phyloP scores from a whole-genome alignment of 35 echinoderm and acorn worm genomes.

The Lytechinus pictus region DNA sequence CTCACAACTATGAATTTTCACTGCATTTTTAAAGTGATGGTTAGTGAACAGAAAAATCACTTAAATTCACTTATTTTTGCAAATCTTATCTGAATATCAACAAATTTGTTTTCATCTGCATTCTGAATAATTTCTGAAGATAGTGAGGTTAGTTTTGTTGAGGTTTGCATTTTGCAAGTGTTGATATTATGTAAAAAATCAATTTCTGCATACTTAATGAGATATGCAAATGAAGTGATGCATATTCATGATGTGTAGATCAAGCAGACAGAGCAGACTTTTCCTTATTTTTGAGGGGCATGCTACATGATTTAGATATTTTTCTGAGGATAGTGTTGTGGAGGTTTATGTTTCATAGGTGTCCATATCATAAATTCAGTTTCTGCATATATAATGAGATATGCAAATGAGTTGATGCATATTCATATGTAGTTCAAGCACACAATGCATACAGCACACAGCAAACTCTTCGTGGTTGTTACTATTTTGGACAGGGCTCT shows the following conservation, averaged over 20 bases:
- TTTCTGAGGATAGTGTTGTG: background rate
- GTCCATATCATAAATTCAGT: background rate
- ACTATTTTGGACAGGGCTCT: background rate
- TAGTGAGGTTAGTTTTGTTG: background rate
- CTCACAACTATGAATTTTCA: background rate
- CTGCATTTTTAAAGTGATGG: background rate
- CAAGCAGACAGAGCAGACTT: too few species aligned
- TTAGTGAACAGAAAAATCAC: background rate
- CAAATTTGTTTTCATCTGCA: background rate
- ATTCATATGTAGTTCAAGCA: background rate
- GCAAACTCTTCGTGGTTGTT: background rate
- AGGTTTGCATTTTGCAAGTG: background rate
- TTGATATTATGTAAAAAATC: background rate
- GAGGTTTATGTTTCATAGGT: background rate
- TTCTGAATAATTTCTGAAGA: background rate
- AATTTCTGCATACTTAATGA: background rate
- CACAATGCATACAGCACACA: background rate
- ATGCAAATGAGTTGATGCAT: background rate
- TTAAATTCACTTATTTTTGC: background rate
- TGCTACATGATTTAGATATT: too few species aligned
- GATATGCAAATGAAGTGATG: background rate
- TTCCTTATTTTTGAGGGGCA: too few species aligned
- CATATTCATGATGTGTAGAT: background rate
- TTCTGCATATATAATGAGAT: background rate
- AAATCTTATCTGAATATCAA: background rate